Conservation (phyloP, 2,888 invertebrate species). For the Metellina segmentata region DNA sequence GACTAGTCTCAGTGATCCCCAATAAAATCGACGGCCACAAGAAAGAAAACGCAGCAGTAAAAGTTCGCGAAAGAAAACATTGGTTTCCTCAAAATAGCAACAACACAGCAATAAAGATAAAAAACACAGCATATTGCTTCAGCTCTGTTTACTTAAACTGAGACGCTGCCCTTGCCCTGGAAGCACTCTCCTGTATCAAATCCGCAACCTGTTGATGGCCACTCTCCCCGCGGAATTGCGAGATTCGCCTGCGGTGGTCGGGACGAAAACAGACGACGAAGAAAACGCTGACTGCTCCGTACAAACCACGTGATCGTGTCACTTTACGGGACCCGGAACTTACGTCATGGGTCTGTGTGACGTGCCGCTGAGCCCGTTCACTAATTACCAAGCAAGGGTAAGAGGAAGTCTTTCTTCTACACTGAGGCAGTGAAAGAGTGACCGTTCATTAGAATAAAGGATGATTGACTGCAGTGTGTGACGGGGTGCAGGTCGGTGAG, state of each 20-base stretch:
- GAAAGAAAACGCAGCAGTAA: too few species aligned
- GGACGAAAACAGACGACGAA: background rate
- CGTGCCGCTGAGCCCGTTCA: background rate
- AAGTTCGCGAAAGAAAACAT: too few species aligned
- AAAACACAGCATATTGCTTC: too few species aligned
- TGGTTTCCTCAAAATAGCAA: too few species aligned
- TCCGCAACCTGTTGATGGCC: background rate
- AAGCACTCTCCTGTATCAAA: background rate
- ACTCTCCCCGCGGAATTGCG: background rate
- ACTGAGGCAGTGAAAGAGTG: background rate
- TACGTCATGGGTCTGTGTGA: background rate
- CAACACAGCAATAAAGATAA: too few species aligned
- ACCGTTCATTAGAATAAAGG: background rate
- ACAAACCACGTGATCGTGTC: background rate
- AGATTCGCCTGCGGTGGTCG: background rate
- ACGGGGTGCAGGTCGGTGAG: background rate
- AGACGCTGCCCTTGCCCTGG: background rate
- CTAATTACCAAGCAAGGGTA: constrained; percentile 24
- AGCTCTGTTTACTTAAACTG: background rate
- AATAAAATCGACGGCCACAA: too few species aligned
- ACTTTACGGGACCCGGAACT: background rate
- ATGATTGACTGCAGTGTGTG: background rate
- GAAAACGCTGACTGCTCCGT: too few species aligned
- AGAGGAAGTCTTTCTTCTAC: constrained; percentile 19
- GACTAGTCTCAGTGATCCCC: too few species aligned